Percentiles rank a stretch among this genome's conserved stretches.
Conservation (phyloP, 2,113 vertebrate genomes). For the Ascaphus truei region DNA sequence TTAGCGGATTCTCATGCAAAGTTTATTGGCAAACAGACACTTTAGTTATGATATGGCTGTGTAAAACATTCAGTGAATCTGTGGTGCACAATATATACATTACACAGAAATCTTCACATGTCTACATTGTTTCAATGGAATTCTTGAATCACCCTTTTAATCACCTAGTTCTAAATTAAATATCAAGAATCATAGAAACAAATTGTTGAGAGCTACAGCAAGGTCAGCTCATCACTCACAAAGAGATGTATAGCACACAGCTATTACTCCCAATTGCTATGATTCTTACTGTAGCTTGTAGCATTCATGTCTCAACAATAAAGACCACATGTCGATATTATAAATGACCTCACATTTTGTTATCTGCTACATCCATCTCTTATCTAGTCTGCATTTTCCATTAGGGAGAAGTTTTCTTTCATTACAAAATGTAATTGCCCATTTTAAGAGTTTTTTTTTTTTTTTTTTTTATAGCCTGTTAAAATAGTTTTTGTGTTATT, state of each 20-base stretch:
- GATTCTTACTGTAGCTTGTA: neutral
- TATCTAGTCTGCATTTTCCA: neutral
- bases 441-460: neutral
- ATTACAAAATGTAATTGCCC: neutral
- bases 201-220: neutral
- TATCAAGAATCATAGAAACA: neutral
- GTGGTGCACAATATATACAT: constrained; percentile 2
- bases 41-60: constrained; percentile 16
- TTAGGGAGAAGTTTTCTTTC: neutral
- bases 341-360: constrained; percentile 17
- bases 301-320: neutral
- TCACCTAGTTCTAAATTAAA: constrained; percentile 4
- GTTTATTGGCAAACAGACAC: constrained; percentile 17
- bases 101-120: neutral
- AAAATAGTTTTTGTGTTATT: neutral
- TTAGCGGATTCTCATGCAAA: neutral
- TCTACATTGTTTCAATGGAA: constrained; percentile 2
- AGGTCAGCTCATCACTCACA: constrained; percentile 17
- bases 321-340: constrained; percentile 2
- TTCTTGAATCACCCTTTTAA: constrained; percentile 14
- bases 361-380: neutral
- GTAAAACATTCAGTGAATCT: constrained; percentile 21
- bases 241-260: constrained; percentile 18
- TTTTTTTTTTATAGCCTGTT: neutral
- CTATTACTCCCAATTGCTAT: constrained; percentile 2